phyloP scores from a whole-genome alignment of 1,140 invertebrate genomes.

The Drosophila insularis region DNA sequence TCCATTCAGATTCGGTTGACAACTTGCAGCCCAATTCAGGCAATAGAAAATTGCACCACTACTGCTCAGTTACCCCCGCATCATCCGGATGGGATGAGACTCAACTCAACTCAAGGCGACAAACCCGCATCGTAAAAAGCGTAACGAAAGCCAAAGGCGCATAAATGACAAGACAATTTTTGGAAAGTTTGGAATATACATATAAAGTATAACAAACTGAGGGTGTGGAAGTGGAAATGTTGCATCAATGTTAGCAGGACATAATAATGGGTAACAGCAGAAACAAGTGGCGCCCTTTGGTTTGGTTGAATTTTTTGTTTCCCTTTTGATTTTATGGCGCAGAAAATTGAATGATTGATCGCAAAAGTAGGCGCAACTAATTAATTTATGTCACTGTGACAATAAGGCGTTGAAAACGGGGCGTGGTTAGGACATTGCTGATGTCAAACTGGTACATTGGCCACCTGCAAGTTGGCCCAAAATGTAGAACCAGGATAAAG shows the following conservation, averaged over 20 bases:
- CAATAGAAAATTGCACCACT: not conserved
- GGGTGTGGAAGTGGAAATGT: constrained; percentile 25
- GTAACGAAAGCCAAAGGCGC: constrained; percentile 36
- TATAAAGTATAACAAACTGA: constrained; percentile 6
- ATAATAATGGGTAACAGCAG: constrained; percentile 21
- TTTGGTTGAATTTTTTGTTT: constrained; percentile 38
- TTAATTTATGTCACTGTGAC: constrained; percentile 57
- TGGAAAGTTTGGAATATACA: constrained; percentile 13
- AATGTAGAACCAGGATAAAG: not conserved
- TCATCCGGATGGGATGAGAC: not conserved
- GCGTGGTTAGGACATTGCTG: constrained; percentile 50
- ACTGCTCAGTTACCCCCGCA: not conserved
- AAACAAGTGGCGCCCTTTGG: constrained; percentile 58
- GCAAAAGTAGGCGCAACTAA: constrained; percentile 76
- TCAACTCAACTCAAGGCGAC: constrained; percentile 11
- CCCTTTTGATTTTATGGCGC: constrained; percentile 68
- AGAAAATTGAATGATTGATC: constrained; percentile 80
- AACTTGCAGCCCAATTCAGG: not conserved
- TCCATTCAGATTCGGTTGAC: constrained; percentile 5
- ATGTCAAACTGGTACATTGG: constrained; percentile 32
- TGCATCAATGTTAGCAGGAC: constrained; percentile 29
- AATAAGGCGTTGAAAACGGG: constrained; percentile 47
- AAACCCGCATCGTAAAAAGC: constrained; percentile 58
- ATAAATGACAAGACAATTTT: constrained; percentile 70
- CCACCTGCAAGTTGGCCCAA: constrained; percentile 57